A percentile compares a stretch with the other conserved stretches of the same genome.
Evolutionary conservation across 2,113 vertebrate species (phyloP).

Genomic region (Zeus faber): DNA sequence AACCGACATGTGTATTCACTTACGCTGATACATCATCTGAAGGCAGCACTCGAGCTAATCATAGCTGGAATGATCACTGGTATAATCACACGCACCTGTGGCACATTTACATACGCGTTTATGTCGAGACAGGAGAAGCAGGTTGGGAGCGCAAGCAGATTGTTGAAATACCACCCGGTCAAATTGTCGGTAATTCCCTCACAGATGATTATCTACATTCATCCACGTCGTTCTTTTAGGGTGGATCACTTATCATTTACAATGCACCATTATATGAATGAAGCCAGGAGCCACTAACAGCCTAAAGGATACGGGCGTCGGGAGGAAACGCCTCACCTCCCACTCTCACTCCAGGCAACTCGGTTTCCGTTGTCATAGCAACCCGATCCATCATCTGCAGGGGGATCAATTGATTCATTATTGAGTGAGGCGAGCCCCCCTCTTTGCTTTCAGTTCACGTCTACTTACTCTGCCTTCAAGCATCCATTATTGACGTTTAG

Average conservation of each 20-base stretch:
- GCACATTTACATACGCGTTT: slow-evolving; percentile 26
- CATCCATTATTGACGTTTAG: slow-evolving; percentile 69
- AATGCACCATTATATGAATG: slow-evolving; percentile 15
- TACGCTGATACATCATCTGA: slow-evolving; percentile 28
- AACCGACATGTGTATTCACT: slow-evolving; percentile 30
- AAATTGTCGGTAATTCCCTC: too few species aligned
- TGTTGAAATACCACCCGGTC: not conserved
- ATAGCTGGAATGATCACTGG: slow-evolving; percentile 1
- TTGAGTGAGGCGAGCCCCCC: slow-evolving; percentile 63
- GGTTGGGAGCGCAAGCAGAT: slow-evolving; percentile 2
- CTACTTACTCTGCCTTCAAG: slow-evolving; percentile 57
- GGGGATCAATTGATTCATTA: slow-evolving; percentile 76
- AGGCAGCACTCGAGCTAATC: slow-evolving; percentile 14
- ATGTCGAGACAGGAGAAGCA: not conserved
- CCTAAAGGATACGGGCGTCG: slow-evolving; percentile 19
- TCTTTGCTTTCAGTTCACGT: slow-evolving; percentile 71
- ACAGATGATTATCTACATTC: too few species aligned
- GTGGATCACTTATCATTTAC: too few species aligned
- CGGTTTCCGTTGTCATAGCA: slow-evolving; percentile 70
- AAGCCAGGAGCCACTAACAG: slow-evolving; percentile 22
- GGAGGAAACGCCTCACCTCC: slow-evolving; percentile 41
- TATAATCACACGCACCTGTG: slow-evolving; percentile 41
- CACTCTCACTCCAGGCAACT: slow-evolving; percentile 47
- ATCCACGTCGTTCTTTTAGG: too few species aligned
- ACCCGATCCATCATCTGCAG: slow-evolving; percentile 67